Conservation (phyloP, 2,888 invertebrate genomes). For the Hirtodrosophila confusa region DNA sequence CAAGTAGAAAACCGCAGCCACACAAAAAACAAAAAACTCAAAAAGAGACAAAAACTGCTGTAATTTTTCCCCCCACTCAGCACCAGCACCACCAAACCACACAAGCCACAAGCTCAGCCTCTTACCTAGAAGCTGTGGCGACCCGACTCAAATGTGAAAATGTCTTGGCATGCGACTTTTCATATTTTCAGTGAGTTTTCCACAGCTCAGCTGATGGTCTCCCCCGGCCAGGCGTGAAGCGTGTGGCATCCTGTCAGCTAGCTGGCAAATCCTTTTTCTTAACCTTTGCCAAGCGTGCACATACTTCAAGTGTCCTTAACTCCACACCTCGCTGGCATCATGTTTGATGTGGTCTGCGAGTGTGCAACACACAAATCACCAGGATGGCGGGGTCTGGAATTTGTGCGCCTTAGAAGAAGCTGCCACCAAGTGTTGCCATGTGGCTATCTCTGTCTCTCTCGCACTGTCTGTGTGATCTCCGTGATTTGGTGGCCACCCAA, state of each 20-base stretch:
- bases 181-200: slow-evolving; percentile 58
- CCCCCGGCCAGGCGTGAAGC: slow-evolving; percentile 21
- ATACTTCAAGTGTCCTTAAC: slow-evolving; percentile 75
- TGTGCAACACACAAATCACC: slow-evolving; percentile 71
- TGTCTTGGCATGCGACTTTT: slow-evolving; percentile 69
- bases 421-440: slow-evolving; percentile 13
- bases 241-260: slow-evolving; percentile 2
- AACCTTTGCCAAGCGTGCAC: slow-evolving; percentile 62
- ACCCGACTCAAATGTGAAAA: slow-evolving; percentile 60
- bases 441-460: not conserved
- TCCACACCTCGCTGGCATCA: slow-evolving; percentile 5
- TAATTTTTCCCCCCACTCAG: slow-evolving; percentile 19
- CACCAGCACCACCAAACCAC: slow-evolving; percentile 28
- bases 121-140: not conserved
- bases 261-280: slow-evolving; percentile 75
- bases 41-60: slow-evolving; percentile 26
- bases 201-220: slow-evolving; percentile 10
- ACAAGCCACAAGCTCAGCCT: slow-evolving; percentile 41
- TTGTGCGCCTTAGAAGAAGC: slow-evolving; percentile 66
- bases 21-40: slow-evolving; percentile 19
- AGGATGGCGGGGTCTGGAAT: slow-evolving; percentile 68
- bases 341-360: slow-evolving; percentile 72
- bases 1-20: slow-evolving; percentile 39
- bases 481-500: slow-evolving; percentile 58
- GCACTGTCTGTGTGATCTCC: slow-evolving; percentile 48